Evolutionary conservation across 2,888 invertebrate genomes (phyloP), one percentile per base, ranked within the genome.

Genomic region (Cataglyphis rosenhaueri): DNA sequence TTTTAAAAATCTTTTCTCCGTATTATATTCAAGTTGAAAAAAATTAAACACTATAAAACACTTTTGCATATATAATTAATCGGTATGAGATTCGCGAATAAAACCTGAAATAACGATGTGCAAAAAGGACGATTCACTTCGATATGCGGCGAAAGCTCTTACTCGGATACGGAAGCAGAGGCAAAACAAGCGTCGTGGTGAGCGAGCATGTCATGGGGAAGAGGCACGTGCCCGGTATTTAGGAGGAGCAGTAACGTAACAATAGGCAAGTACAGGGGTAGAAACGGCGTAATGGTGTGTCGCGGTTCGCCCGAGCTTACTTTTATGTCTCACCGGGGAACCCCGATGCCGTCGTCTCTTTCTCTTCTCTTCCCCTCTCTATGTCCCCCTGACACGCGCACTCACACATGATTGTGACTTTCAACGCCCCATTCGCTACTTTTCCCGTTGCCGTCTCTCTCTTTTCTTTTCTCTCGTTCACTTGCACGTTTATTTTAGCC

Each of bases 221-320:
- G 88, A 88, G 87, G 86, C 87, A 86, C 87, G 86, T 82, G 87
- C 83, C 87, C 81, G 85, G 85, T 90, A 89, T 91, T 91, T 91
- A 89, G 90, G 86, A 83, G 85, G 81, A 83, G 88, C 73, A 85
- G 89, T 87, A 86, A 88, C 84, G 86, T 85, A 89, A 89, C 89
- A 87, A 86, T 87, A 85, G 87, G 81, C 86, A 82, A 88, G 87
- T 82, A 83, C 86, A 84, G 85, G 85, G 86, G 84, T 87, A 88
- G 87, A 91, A 92, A 91, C 90, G 90, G 91, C 48, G 48, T 92
- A 92, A 92, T 91, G 90, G 91, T 91, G 88, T 92, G 92, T 91
- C 90, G 92, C 89, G 91, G 90, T 90, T 92, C 90, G 89, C 90
- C 89, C 88, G 89, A 88, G 92, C 91, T 93, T 92, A 92, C 91